phyloP scores from a whole-genome alignment of 1,140 invertebrate genomes.

The Hermatobates lingyangjiaoensis region DNA sequence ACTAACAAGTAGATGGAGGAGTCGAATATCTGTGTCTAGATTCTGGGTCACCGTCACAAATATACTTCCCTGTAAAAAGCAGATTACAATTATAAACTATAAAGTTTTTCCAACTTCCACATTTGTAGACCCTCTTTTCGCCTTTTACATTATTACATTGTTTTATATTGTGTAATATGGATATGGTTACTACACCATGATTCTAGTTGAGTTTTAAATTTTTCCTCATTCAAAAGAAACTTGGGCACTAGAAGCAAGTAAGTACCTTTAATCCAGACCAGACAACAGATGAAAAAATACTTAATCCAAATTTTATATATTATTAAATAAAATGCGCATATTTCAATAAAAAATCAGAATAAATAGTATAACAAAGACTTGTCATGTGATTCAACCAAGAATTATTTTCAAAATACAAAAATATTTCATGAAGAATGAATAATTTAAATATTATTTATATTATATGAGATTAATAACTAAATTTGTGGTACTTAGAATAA shows the following conservation, averaged over 20 bases:
- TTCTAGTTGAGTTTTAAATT: neutral
- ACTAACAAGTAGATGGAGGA: conserved; percentile 11
- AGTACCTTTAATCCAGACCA: no score
- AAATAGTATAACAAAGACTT: no score
- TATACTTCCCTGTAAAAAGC: conserved; percentile 48
- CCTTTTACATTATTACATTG: neutral
- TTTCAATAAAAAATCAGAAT: no score
- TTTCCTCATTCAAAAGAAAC: neutral
- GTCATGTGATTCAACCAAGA: no score
- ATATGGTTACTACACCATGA: no score
- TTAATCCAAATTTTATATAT: no score
- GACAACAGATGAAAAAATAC: no score
- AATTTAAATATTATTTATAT: no score
- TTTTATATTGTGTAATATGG: neutral
- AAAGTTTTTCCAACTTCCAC: neutral
- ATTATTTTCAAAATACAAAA: no score
- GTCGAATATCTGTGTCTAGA: conserved; percentile 23
- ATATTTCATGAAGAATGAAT: no score
- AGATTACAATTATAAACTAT: conserved; percentile 1
- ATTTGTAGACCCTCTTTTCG: neutral
- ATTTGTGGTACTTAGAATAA: neutral
- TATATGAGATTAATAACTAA: no score
- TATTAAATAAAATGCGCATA: no score
- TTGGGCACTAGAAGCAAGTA: neutral
- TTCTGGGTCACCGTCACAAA: conserved; percentile 66